Evolutionary conservation across 92 coral and sea anemone species (phyloP), one percentile per base, ranked within the genome.

Genomic region (Virgularia gustaviana): DNA sequence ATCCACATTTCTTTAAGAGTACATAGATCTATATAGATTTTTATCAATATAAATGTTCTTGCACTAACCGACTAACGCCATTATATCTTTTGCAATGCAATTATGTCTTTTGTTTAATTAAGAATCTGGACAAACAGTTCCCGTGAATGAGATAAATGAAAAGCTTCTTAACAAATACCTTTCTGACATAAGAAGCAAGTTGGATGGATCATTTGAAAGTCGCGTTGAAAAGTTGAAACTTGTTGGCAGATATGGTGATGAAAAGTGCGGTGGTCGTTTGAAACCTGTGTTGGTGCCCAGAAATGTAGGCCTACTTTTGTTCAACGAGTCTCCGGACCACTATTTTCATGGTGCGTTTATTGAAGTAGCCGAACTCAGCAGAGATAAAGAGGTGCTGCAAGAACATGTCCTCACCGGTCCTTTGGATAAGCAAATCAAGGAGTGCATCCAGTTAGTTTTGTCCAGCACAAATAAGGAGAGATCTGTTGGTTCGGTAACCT

Each of bases 271-370:
- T 8, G 78, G 78, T 58, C 25, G 18, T 58, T 62, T 87, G 18
- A 28, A 25, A 18, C 71, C 85, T 39, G 37, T 28, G 16, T 76
- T 31, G 28, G 80, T 72, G 16, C 91, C 91, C 9, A 49, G 80
- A 61, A 76, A 83, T 58, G 87, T 83, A 32, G 85, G 88, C 9
- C 79, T 87, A 0, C 58, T 87, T 8, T 79, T 87, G 71, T 87
- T 87, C 23, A 78, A 80, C 37, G 59, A 33, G 47, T 27, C 31
- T 6, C 91, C 91, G 2, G 73, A 80, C 67, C 29, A 27, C 45
- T 83, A 58, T 45, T 80, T 83, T 37, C 75, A 62, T 5, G 86
- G 91, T 18, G 91, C 91, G 68, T 83, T 65, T 61, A 83, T 85
- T 38, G 88, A 87, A 80, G 85, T 87, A 37, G 88, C 86, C 4